Conservation (phyloP, 1,140 invertebrate species). For the Trialeurodes vaporariorum region DNA sequence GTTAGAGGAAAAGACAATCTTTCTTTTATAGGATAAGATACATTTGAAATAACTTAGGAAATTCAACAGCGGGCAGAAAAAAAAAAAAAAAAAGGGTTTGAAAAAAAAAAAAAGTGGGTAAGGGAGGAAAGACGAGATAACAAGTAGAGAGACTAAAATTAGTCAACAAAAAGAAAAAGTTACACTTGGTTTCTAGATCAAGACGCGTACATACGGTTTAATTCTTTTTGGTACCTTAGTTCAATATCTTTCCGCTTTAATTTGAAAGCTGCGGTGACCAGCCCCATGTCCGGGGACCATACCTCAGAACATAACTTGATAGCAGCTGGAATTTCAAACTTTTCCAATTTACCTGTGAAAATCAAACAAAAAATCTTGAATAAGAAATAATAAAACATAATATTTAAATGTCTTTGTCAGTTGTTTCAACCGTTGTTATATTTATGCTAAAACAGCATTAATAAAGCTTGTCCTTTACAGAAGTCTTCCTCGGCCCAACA, state of each 20-base stretch:
- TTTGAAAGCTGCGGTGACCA: constrained; percentile 97
- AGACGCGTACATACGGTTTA: constrained; percentile 85
- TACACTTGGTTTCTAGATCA: constrained; percentile 39
- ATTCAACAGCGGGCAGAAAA: too few species aligned
- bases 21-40: too few species aligned
- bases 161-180: not conserved
- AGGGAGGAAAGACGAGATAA: too few species aligned
- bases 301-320: constrained; percentile 77
- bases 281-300: constrained; percentile 91
- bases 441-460: too few species aligned
- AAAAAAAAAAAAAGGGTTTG: too few species aligned
- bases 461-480: too few species aligned
- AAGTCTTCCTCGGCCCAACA: too few species aligned
- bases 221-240: constrained; percentile 78
- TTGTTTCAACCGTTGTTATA: too few species aligned
- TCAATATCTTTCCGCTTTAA: constrained; percentile 92
- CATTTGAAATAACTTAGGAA: too few species aligned
- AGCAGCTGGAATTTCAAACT: constrained; percentile 85
- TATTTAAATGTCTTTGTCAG: too few species aligned
- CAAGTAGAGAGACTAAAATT: not conserved
- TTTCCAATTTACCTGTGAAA: constrained; percentile 60
- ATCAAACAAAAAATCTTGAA: constrained; percentile 5
- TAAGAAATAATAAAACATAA: constrained; percentile 13
- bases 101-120: too few species aligned
- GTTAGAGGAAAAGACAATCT: too few species aligned